These are phyloP conservation scores for Tapirus indicus DNA, from an alignment of 2,797 vertebrate species.

Conservation along the genomic window DNA sequence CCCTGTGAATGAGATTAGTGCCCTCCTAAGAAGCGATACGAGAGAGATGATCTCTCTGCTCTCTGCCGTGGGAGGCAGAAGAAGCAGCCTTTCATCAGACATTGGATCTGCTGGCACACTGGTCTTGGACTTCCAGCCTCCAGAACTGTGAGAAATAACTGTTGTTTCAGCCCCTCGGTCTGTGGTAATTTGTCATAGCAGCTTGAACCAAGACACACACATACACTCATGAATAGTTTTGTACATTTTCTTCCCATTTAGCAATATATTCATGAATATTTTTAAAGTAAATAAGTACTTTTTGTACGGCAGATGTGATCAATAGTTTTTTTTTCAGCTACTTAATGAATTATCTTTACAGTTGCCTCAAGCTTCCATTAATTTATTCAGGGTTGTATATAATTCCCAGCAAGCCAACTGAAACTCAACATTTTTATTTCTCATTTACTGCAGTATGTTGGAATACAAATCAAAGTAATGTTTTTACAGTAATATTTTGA, in stretches of 20 bases:
- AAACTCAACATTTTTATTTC: conserved; percentile 28
- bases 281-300: neutral
- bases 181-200: neutral
- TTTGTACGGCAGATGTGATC: neutral
- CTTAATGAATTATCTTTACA: conserved; percentile 21
- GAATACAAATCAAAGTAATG: neutral
- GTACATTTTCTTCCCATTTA: conserved; percentile 3
- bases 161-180: neutral
- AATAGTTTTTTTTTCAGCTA: neutral
- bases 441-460: neutral
- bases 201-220: neutral
- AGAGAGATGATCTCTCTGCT: neutral
- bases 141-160: neutral
- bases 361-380: neutral
- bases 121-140: neutral
- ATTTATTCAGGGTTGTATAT: neutral
- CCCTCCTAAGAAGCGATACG: neutral
- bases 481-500: neutral
- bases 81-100: neutral
- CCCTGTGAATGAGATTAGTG: neutral
- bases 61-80: neutral
- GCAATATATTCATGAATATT: neutral
- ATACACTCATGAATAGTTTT: neutral
- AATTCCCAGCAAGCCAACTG: neutral
- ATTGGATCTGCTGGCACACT: neutral